Evolutionary conservation across 2,113 vertebrate species (phyloP).

Genomic region (Tyrannus savana): DNA sequence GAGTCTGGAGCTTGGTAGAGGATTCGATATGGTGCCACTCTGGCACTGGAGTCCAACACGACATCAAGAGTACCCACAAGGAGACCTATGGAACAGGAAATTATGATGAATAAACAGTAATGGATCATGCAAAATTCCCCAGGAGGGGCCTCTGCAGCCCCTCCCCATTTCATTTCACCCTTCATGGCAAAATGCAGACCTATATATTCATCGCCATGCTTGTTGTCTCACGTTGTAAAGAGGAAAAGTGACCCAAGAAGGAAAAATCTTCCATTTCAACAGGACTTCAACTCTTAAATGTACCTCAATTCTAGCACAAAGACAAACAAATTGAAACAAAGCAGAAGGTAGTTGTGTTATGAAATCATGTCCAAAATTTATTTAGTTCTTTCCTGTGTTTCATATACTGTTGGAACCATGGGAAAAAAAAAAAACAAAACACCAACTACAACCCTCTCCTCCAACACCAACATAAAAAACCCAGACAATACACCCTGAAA

Average conservation of each 20-base stretch:
- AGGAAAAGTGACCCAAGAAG: not conserved
- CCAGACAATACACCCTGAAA: not conserved
- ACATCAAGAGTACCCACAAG: constrained; percentile 97
- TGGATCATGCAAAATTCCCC: not conserved
- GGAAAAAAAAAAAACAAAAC: not conserved
- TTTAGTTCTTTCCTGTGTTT: not conserved
- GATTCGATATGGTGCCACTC: constrained; percentile 93
- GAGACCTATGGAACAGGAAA: constrained; percentile 79
- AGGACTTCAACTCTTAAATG: not conserved
- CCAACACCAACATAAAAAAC: not conserved
- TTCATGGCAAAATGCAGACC: not conserved
- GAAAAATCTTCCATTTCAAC: not conserved
- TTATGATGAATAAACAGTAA: not conserved
- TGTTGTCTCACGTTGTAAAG: not conserved
- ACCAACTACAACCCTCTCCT: not conserved
- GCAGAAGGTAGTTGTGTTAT: not conserved
- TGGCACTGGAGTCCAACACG: constrained; percentile 95
- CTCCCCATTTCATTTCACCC: not conserved
- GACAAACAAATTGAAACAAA: not conserved
- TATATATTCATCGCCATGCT: not conserved
- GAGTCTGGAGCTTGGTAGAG: constrained; percentile 97
- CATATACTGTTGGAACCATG: not conserved
- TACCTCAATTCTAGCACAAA: not conserved
- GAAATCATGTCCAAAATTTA: not conserved
- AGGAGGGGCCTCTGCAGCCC: not conserved